Conservation (phyloP, 2,888 invertebrate species). For the Dimorphilus gyrociliatus region DNA sequence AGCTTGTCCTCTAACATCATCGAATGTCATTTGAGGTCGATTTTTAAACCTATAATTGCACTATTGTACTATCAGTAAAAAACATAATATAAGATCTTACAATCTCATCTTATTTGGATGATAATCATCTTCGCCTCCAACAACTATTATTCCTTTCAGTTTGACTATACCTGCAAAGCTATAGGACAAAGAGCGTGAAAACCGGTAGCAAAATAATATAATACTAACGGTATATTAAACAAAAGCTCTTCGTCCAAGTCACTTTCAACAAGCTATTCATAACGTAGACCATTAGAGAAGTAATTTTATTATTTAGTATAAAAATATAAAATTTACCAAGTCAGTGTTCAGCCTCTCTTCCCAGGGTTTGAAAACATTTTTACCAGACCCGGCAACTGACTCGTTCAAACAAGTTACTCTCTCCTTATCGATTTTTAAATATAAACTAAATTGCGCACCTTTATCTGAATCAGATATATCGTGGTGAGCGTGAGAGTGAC, state of each 20-base stretch:
- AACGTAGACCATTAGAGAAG: too few relatives aligned
- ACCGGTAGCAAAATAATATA: too few relatives aligned
- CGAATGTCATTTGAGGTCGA: constrained; percentile 81
- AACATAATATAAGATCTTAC: constrained; percentile 47
- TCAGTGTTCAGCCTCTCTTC: constrained; percentile 60
- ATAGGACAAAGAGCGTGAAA: constrained; percentile 3
- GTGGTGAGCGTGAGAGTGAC: constrained; percentile 17
- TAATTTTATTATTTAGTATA: too few relatives aligned
- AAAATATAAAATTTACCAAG: constrained; percentile 43
- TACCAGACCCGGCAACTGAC: constrained; percentile 64
- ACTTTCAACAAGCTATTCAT: constrained; percentile 91
- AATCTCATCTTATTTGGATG: constrained; percentile 73
- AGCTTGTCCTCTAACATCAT: constrained; percentile 50
- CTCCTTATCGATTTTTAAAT: constrained; percentile 67
- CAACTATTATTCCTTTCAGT: constrained; percentile 75
- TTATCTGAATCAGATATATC: constrained; percentile 41
- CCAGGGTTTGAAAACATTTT: constrained; percentile 77
- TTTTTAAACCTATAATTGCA: constrained; percentile 61
- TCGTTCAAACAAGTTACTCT: constrained; percentile 84
- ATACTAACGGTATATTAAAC: constrained; percentile 71
- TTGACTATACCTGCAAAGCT: constrained; percentile 80
- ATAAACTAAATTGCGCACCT: constrained; percentile 65
- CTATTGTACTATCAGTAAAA: not conserved
- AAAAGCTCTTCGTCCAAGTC: constrained; percentile 88
- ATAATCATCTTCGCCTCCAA: constrained; percentile 68